phyloP scores from a whole-genome alignment of 2,113 vertebrate genomes.

The Eira barbara region DNA sequence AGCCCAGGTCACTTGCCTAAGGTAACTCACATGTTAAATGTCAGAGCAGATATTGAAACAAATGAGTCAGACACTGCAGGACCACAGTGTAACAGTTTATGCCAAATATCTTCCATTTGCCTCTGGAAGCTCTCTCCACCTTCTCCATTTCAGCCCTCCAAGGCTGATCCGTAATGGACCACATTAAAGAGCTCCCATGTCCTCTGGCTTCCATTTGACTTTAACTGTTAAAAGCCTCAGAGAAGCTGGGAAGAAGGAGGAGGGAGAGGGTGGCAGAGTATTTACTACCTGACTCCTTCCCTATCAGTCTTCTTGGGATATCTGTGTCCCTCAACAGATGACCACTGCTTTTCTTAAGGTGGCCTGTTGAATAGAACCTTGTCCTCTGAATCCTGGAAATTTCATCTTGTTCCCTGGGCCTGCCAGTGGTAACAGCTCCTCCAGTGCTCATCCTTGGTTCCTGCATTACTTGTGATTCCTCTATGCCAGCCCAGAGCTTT shows the following conservation, averaged over 20 bases:
- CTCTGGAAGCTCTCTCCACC: neutral
- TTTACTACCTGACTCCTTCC: neutral
- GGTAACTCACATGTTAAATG: neutral
- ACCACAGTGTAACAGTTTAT: too few relatives aligned
- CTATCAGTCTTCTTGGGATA: neutral
- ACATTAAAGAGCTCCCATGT: rapidly evolving
- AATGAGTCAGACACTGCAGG: rapidly evolving
- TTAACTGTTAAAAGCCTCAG: neutral
- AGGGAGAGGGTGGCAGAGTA: neutral
- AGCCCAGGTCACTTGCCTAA: neutral
- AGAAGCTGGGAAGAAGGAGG: neutral
- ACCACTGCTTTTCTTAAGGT: neutral
- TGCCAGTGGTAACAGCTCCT: neutral
- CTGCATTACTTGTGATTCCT: neutral
- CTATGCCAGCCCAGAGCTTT: neutral
- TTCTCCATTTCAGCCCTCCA: neutral
- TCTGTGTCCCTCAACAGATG: neutral
- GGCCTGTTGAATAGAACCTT: neutral
- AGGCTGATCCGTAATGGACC: neutral
- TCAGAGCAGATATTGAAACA: neutral
- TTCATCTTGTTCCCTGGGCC: neutral
- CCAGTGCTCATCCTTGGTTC: neutral
- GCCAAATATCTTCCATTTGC: neutral
- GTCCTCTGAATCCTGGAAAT: neutral
- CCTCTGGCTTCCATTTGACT: neutral